phyloP scores from a whole-genome alignment of 2,888 invertebrate genomes.

The Troides helena region DNA sequence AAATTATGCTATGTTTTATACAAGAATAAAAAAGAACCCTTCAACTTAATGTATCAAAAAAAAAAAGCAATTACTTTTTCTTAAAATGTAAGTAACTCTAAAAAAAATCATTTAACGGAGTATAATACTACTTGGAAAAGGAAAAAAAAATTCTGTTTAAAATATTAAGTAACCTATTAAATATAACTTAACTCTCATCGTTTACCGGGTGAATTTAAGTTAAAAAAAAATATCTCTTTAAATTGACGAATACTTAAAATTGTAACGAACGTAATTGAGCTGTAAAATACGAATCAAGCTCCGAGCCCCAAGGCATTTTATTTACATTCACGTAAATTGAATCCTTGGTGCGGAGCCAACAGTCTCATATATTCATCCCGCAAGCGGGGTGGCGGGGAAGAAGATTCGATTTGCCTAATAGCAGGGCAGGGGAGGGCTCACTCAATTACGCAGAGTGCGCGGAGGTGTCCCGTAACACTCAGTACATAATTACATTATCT shows the following conservation, averaged over 20 bases:
- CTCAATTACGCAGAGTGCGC: conserved; percentile 74
- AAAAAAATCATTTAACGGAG: too few relatives aligned
- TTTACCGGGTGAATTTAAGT: neutral
- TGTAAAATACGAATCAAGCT: conserved; percentile 36
- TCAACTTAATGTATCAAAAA: too few relatives aligned
- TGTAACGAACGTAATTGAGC: conserved; percentile 23
- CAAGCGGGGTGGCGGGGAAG: conserved; percentile 37
- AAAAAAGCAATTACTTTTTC: too few relatives aligned
- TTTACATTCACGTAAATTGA: conserved; percentile 76
- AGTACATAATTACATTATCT: conserved; percentile 78
- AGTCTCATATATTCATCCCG: conserved; percentile 54
- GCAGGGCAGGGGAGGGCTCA: conserved; percentile 60
- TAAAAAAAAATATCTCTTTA: neutral
- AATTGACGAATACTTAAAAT: conserved; percentile 23
- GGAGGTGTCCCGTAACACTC: conserved; percentile 72
- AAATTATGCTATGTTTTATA: too few relatives aligned
- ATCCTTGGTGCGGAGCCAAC: conserved; percentile 72
- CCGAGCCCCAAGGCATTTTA: conserved; percentile 58
- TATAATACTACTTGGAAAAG: too few relatives aligned
- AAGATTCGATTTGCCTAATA: conserved; percentile 80
- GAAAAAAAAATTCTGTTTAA: too few relatives aligned
- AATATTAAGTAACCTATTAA: too few relatives aligned
- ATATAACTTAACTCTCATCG: neutral
- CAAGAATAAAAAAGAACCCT: too few relatives aligned
- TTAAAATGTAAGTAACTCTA: too few relatives aligned